A percentile compares a stretch with the other conserved stretches of the same genome.
These are phyloP conservation scores for Nephrotoma appendiculata DNA, from an alignment of 2,888 invertebrate species.

Conservation along the genomic window DNA sequence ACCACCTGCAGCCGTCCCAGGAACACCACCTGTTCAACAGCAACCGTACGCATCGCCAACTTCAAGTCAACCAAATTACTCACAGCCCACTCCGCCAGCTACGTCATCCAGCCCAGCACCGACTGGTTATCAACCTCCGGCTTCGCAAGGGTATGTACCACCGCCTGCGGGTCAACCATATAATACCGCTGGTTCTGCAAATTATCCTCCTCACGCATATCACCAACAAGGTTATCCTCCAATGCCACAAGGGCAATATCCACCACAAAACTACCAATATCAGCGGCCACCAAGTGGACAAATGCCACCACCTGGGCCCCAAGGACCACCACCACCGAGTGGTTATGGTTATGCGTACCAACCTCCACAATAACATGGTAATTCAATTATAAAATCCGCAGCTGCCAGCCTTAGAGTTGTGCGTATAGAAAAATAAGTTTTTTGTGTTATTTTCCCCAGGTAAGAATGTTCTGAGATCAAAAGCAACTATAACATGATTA, in stretches of 20 bases:
- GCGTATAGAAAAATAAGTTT: not conserved
- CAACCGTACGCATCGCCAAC: constrained; percentile 28
- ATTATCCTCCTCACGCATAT: constrained; percentile 39
- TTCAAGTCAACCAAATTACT: constrained; percentile 23
- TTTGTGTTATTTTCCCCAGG: not conserved
- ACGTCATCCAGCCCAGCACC: constrained; percentile 19
- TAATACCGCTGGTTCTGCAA: constrained; percentile 19
- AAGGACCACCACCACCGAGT: constrained; percentile 56
- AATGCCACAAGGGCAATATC: constrained; percentile 41
- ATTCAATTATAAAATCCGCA: not conserved
- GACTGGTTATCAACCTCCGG: constrained; percentile 30
- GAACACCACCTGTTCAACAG: constrained; percentile 20
- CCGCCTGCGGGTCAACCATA: constrained; percentile 29
- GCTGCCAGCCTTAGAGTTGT: not conserved
- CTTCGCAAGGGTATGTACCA: constrained; percentile 25
- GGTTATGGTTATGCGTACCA: constrained; percentile 65
- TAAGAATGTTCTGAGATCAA: not conserved
- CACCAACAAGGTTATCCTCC: constrained; percentile 46
- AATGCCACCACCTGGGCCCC: constrained; percentile 47
- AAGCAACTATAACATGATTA: not conserved
- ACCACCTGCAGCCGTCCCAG: constrained; percentile 17
- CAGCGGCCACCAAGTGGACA: constrained; percentile 40
- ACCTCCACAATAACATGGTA: constrained; percentile 39
- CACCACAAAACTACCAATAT: constrained; percentile 48
- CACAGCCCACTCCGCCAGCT: constrained; percentile 28